Evolutionary conservation across 2,113 vertebrate genomes (phyloP), one percentile per base, ranked within the genome.

Genomic region (Istiophorus platypterus): DNA sequence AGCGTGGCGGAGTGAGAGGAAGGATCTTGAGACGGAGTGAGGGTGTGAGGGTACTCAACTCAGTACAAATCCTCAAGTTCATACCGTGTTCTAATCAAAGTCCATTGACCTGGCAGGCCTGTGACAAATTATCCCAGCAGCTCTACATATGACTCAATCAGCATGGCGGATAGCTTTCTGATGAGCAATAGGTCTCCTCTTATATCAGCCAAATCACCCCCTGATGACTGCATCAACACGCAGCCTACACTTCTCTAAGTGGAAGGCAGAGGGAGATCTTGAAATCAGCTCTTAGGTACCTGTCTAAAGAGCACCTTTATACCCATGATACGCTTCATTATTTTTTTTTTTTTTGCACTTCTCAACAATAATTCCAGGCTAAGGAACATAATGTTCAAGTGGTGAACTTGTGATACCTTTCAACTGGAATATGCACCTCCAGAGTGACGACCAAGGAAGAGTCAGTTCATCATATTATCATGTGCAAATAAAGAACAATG

Each of bases 101-200:
- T 88, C 91, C 90, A 91, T 88, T 89, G 86, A 93, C 89, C 89
- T 77, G 84, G 74, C 90, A 80, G 82, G 87, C 82, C 91, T 93
- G 92, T 87, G 87, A 93, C 86, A 91, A 94, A 94, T 95, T 93
- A 94, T 89, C 84, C 82, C 83, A 91, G 90, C 77, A 5, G 88
- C 85, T 92, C 92, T 91, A 84, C 88, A 86, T 91, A 91, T 91
- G 91, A 93, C 89, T 93, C 89, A 91, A 89, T 91, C 89, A 92
- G 89, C 80, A 80, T 91, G 82, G 75, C 41, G 79, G 89, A 90
- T 90, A 79, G 87, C 85, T 90, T 88, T 91, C 85, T 90, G 86
- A 93, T 91, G 85, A 90, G 89, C 84, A 74, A 91, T 87, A 88
- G 86, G 79, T 87, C 89, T 89, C 81, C 80, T 90, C 22, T 18